Evolutionary conservation across 2,113 vertebrate species (phyloP).

Genomic region (Nerophis lumbriciformis): DNA sequence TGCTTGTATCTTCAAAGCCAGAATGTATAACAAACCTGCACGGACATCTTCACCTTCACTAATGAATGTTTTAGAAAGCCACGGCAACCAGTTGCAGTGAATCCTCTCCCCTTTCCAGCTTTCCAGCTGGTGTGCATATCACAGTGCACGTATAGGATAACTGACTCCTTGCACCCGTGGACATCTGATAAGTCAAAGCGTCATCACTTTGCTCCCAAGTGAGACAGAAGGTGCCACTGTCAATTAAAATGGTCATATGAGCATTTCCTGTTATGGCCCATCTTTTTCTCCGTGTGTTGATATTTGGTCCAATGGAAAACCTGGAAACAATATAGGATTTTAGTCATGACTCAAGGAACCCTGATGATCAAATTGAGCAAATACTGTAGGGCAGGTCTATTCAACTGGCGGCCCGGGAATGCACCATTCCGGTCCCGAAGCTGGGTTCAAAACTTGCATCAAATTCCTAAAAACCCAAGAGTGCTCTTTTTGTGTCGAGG

Average conservation of each 20-base stretch:
- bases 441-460: no score
- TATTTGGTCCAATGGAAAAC: neutral
- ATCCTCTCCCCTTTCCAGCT: constrained; percentile 35
- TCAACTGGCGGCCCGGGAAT: no score
- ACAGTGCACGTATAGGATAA: constrained; percentile 25
- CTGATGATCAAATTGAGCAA: no score
- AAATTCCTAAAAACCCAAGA: no score
- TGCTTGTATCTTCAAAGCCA: constrained; percentile 4
- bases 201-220: constrained; percentile 18
- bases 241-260: neutral
- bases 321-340: neutral
- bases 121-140: constrained; percentile 45
- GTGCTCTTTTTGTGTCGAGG: no score
- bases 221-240: neutral
- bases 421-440: no score
- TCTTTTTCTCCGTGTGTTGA: neutral
- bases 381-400: no score
- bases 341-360: neutral
- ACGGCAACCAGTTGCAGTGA: constrained; percentile 25
- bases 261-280: neutral
- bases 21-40: neutral
- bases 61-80: constrained; percentile 55
- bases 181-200: constrained; percentile 33
- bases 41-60: constrained; percentile 28
- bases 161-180: constrained; percentile 32